Base-by-base conservation (phyloP, 2,113 vertebrate genomes). In the Chroicocephalus ridibundus region DNA sequence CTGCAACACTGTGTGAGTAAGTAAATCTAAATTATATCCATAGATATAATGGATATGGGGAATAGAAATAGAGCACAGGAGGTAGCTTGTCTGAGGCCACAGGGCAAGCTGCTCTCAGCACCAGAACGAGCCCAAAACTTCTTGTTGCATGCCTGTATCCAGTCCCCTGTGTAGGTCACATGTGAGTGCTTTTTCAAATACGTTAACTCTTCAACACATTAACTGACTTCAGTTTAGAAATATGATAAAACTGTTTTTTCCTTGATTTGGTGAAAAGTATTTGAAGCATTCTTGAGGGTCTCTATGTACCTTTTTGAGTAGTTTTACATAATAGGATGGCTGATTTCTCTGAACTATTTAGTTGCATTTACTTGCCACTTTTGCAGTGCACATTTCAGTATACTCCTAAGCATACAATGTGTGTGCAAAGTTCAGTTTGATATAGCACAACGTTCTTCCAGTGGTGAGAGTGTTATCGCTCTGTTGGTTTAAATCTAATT, bases 331-430 rank as follows among this genome's bases (percentile, higher is more conserved):
- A 61, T 42, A 66, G 4, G 32, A 55, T 51, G 6, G 31, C 3
- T 82, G 47, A 61, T 80, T 96, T 75, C 49, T 91, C 55, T 90
- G 82, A 95, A 86, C 74, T 81, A 20, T 36, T 96, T 51, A 80
- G 19, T 47, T 82, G 52, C 18, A 55, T 90, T 90, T 12, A 15
- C 36, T 85, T 40, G 26, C 70, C 22, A 47, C 29, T 62, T 82
- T 57, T 72, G 6, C 54, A 52, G 31, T 17, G 11, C 38, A 40
- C 13, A 29, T 88, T 90, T 87, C 57, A 61, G 24, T 38, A 52
- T 20, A 46, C 21, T 54, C 27, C 36, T 44, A 94, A 85, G 31
- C 21, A 49, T 38, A 44, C 24, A 61, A 10, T 4, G 3, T 19
- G 40, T 27, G 27, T 80, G 21, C 36, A 83, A 90, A 85, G 58